phyloP scores from a whole-genome alignment of 2,888 invertebrate genomes.

The Eurois occulta region DNA sequence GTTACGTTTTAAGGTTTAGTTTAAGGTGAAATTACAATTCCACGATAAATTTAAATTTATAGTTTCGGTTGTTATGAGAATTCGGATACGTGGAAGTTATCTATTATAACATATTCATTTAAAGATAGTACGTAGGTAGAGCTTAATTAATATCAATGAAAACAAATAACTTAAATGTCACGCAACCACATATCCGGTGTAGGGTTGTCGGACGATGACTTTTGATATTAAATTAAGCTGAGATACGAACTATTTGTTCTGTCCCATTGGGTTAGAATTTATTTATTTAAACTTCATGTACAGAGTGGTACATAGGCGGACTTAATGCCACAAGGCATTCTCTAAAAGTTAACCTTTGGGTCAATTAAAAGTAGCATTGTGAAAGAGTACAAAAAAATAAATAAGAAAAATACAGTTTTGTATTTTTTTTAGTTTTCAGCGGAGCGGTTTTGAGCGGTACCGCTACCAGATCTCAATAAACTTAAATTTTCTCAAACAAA shows the following conservation, averaged over 20 bases:
- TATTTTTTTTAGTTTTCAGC: no score
- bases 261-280: neutral
- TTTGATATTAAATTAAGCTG: neutral
- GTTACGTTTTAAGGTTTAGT: neutral
- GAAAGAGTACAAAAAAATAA: neutral
- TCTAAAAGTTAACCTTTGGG: neutral
- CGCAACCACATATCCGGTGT: slow-evolving; percentile 17
- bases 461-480: no score
- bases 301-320: neutral
- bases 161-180: slow-evolving; percentile 43
- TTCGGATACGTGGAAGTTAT: neutral
- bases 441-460: no score
- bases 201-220: slow-evolving; percentile 23
- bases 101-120: neutral
- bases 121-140: slow-evolving; percentile 3
- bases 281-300: neutral
- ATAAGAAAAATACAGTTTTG: neutral
- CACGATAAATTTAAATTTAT: neutral
- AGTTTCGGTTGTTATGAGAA: slow-evolving; percentile 6
- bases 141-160: slow-evolving; percentile 32
- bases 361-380: neutral
- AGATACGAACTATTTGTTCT: neutral
- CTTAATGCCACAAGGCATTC: neutral
- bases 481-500: no score
- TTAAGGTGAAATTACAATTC: slow-evolving; percentile 3